Percentiles rank a stretch among this genome's conserved stretches.
These are phyloP conservation scores for Syngnathus floridae DNA, from an alignment of 2,113 vertebrate species.

Conservation along the genomic window DNA sequence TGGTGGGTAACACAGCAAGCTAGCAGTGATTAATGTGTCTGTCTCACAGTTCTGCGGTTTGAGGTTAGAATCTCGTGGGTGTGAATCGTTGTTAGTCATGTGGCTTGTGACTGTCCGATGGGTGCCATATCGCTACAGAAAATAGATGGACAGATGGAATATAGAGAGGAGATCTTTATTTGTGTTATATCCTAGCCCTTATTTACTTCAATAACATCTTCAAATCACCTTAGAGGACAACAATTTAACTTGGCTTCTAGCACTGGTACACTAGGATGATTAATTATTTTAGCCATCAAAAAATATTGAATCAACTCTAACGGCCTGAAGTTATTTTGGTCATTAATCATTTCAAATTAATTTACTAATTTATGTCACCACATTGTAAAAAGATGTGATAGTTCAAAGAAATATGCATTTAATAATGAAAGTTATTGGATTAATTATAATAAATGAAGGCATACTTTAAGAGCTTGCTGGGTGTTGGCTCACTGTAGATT, in stretches of 20 bases:
- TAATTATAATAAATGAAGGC: not conserved
- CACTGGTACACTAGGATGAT: not conserved
- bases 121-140: no score
- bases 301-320: not conserved
- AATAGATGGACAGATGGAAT: no score
- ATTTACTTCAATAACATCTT: not conserved
- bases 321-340: not conserved
- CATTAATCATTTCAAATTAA: not conserved
- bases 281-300: not conserved
- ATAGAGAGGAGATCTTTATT: no score
- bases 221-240: not conserved
- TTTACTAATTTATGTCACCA: not conserved
- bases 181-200: not conserved
- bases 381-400: not conserved
- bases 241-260: not conserved
- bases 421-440: not conserved
- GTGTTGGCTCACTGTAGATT: not conserved
- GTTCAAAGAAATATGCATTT: not conserved
- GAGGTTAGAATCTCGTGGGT: no score
- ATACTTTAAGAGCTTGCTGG: not conserved
- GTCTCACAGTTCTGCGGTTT: not conserved
- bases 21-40: not conserved
- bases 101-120: no score
- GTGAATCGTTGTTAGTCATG: no score
- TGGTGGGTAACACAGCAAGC: not conserved